Evolutionary conservation across 2,888 invertebrate genomes (phyloP).

Genomic region (Bimastos eiseni): DNA sequence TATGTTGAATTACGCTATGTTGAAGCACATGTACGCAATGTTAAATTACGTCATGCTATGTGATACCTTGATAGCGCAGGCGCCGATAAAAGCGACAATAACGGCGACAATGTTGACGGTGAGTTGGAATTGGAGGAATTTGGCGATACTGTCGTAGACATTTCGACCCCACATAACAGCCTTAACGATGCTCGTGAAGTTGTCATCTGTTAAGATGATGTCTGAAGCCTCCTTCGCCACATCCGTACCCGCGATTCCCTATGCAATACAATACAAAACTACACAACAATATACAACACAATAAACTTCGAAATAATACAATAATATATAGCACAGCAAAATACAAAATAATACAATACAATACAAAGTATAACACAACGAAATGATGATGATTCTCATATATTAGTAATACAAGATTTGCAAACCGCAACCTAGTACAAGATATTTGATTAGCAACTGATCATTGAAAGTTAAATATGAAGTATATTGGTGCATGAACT

Average conservation of each 20-base stretch:
- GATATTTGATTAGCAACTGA: too few relatives aligned
- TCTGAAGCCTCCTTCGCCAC: conserved; percentile 99
- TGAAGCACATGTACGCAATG: too few relatives aligned
- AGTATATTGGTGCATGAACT: too few relatives aligned
- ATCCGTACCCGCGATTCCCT: conserved; percentile 98
- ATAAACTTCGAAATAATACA: too few relatives aligned
- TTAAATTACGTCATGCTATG: background rate
- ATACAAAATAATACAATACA: too few relatives aligned
- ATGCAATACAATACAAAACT: background rate
- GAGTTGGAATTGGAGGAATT: conserved; percentile 98
- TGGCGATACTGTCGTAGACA: conserved; percentile 98
- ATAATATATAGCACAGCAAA: too few relatives aligned
- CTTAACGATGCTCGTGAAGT: conserved; percentile 98
- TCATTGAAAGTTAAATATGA: too few relatives aligned
- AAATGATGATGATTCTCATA: too few relatives aligned
- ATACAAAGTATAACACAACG: too few relatives aligned
- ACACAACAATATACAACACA: too few relatives aligned
- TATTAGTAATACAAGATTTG: too few relatives aligned
- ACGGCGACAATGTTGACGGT: conserved; percentile 99
- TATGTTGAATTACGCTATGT: background rate
- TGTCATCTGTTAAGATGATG: conserved; percentile 97
- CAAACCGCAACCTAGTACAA: too few relatives aligned
- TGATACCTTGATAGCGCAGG: conserved; percentile 78
- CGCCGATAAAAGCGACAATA: conserved; percentile 96
- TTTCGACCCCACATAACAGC: conserved; percentile 99